Base-by-base conservation (phyloP, 2,797 vertebrate species). In the Buphagus erythrorhynchus region DNA sequence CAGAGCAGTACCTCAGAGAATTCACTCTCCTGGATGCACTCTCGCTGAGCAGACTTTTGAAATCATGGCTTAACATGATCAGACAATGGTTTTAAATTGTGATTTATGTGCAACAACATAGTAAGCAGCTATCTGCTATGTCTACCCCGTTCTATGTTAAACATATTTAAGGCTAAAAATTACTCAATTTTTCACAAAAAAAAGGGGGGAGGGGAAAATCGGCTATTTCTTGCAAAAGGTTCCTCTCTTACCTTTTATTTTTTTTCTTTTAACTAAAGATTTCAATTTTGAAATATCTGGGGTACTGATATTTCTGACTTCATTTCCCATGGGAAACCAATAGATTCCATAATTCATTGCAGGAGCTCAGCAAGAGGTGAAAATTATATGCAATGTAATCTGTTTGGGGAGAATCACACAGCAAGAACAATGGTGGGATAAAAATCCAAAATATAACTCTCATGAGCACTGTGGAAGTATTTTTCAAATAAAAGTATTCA, bases 331-430 rank as follows among this genome's bases (percentile, higher is more conserved):
- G 12, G 72, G 87, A 91, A 95, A 65, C 40, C 61, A 72, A 16
- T 54, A 46, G 68, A 80, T 91, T 96, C 85, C 73, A 54, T 90
- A 90, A 94, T 94, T 91, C 87, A 77, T 88, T 83, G 87, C 93
- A 96, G 79, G 87, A 95, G 42, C 94, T 96, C 90, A 96, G 91
- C 85, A 91, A 97, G 93, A 94, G 46, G 73, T 78, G 69, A 95
- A 93, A 90, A 86, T 89, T 91, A 75, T 83, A 84, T 51, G 82
- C 87, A 88, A 54, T 18, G 28, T 90, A 90, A 88, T 93, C 76
- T 88, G 48, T 80, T 94, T 63, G 86, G 58, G 66, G 69, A 90
- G 82, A 91, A 90, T 90, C 85, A 86, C 46, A 75, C 58, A 86
- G 69, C 38, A 86, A 93, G 91, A 95, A 95, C 90, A 95, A 88